Base-by-base conservation (phyloP, 2,888 invertebrate species). In the Gastrophysa polygoni region DNA sequence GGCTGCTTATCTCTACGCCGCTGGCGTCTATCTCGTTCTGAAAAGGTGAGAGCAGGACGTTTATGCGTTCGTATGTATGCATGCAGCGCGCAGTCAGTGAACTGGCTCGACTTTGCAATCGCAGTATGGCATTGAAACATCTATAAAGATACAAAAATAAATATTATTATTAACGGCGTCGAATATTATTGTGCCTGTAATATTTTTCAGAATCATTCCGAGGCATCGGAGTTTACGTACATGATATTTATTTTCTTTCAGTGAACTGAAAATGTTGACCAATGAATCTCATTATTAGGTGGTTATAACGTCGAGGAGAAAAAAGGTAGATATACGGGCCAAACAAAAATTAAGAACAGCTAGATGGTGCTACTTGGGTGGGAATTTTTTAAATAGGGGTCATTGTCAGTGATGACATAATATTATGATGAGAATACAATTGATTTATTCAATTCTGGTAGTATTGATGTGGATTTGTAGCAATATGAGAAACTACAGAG, bases 121-220 rank as follows among this genome's bases (percentile, higher is more conserved):
- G 59, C 38, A 38, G 38, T 52, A 59, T 61, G 66, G 61, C 66
- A 67, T 67, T 67, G 66, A 67, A 67, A 67, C 66, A 67, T 67
- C 66, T 63, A 67, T 67, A 67, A 67, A 67, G 64, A 59, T 64
- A 64, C 61, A 67, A 67, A 64, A 67, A 67, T 67, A 64, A 67
- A 61, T 65, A 65, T 62, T 62, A 24, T 24, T 24, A 65, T 61
- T 59, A 63, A 65, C 59, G 61, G 65, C 65, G 62, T 62, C 59
- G 52, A 56, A 49, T 47, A 57, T 57, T 47, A 57, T 58, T 59
- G 51, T 32, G 57, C 54, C 59, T 57, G 59, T 59, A 57, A 59
- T 52, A 63, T 63, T 63, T 63, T 59, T 46, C 38, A 24, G 46
- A 43, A 54, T 43, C 24, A 54, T 43, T 38, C 24, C 17, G 20